Conservation (phyloP, 2,113 vertebrate species). For the Podocnemis expansa region DNA sequence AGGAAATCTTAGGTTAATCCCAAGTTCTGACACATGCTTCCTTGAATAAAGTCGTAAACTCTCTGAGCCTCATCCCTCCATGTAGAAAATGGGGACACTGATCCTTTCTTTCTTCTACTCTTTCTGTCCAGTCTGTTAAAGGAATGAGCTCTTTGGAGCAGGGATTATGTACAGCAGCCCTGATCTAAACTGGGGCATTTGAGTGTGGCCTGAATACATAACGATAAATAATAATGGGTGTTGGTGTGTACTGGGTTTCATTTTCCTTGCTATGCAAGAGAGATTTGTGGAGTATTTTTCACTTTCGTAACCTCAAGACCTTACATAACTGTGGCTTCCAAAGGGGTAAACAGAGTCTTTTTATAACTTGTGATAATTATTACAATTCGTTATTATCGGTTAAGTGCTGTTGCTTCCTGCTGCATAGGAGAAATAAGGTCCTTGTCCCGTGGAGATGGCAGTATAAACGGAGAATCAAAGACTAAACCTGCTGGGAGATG, state of each 20-base stretch:
- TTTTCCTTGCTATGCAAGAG: neutral
- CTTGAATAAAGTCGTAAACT: neutral
- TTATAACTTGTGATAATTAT: constrained; percentile 20
- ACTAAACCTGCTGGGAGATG: neutral
- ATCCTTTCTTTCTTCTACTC: neutral
- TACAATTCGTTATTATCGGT: constrained; percentile 1
- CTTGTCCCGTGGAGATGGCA: neutral
- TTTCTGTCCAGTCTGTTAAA: neutral
- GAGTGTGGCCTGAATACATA: neutral
- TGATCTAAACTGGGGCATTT: neutral
- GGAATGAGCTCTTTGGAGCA: neutral
- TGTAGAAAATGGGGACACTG: neutral
- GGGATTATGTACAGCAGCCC: neutral
- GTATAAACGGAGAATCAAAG: neutral
- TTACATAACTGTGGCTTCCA: constrained; percentile 4
- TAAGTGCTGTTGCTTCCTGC: constrained; percentile 34
- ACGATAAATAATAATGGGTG: neutral
- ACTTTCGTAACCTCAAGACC: constrained; percentile 1
- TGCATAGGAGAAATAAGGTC: neutral
- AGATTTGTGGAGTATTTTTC: neutral
- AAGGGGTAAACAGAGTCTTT: constrained; percentile 12
- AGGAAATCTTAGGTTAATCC: neutral
- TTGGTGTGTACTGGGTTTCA: neutral
- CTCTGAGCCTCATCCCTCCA: neutral
- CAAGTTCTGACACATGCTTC: neutral